Evolutionary conservation across 23 tunicate species (phyloP).

Genomic region (Halocynthia aurantium): DNA sequence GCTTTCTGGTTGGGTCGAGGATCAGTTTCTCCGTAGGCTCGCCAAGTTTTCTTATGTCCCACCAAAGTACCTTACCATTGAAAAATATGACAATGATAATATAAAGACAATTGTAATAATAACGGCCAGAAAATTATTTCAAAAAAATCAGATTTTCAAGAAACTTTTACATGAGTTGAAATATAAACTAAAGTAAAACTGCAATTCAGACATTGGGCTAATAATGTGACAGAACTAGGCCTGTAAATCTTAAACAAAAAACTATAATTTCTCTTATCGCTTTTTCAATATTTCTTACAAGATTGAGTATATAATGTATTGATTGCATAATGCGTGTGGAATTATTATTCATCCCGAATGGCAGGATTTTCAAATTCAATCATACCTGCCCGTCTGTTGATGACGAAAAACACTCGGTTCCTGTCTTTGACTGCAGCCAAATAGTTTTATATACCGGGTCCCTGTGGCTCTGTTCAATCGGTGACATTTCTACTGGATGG

Average conservation of each 20-base stretch:
- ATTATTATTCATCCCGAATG: too few relatives aligned
- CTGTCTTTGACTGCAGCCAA: slow-evolving; percentile 97
- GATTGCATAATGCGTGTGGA: too few relatives aligned
- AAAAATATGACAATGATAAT: neutral
- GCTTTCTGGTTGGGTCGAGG: slow-evolving; percentile 82
- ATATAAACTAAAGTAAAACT: too few relatives aligned
- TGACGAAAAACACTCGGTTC: slow-evolving; percentile 95
- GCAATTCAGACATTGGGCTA: too few relatives aligned
- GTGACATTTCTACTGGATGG: slow-evolving; percentile 84
- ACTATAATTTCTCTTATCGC: too few relatives aligned
- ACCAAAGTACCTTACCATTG: slow-evolving; percentile 68
- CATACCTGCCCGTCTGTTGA: slow-evolving; percentile 96
- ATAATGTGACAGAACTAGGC: too few relatives aligned
- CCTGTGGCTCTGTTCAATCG: slow-evolving; percentile 89
- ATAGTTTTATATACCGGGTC: slow-evolving; percentile 94
- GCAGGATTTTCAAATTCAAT: neutral
- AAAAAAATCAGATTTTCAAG: neutral
- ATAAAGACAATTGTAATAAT: neutral
- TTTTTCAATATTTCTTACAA: too few relatives aligned
- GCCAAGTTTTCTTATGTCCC: slow-evolving; percentile 94
- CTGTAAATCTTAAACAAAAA: too few relatives aligned
- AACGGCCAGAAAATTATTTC: neutral
- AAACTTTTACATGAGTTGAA: too few relatives aligned
- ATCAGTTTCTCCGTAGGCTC: slow-evolving; percentile 93
- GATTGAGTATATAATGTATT: too few relatives aligned